Conservation (phyloP, 1,140 invertebrate genomes). For the Plectrocnemia conspersa region DNA sequence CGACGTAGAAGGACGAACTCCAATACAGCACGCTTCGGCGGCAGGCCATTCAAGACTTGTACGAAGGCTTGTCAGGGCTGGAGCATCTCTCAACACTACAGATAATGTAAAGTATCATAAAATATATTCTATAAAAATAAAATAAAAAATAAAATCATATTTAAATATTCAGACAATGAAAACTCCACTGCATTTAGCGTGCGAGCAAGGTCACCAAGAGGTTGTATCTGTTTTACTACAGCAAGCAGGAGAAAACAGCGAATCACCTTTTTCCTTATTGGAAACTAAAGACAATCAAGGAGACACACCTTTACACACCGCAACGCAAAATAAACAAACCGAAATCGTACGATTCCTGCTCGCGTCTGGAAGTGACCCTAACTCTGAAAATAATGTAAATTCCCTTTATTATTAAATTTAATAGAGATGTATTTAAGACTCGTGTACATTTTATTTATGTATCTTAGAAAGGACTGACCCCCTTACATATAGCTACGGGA, state of each 20-base stretch:
- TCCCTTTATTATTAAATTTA: neutral
- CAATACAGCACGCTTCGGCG: constrained; percentile 69
- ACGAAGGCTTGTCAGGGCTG: constrained; percentile 63
- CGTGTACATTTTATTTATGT: neutral
- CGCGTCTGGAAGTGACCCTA: constrained; percentile 55
- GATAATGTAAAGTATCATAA: constrained; percentile 53
- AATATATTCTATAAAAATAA: neutral
- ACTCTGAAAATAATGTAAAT: constrained; percentile 54
- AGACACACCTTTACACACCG: constrained; percentile 75
- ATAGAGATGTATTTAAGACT: neutral
- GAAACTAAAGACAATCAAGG: constrained; percentile 67
- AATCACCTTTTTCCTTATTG: constrained; percentile 54
- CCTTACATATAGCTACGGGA: constrained; percentile 69
- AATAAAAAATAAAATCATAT: neutral
- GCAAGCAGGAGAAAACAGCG: constrained; percentile 58
- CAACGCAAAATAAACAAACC: constrained; percentile 73
- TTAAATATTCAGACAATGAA: constrained; percentile 36
- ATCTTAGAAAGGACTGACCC: constrained; percentile 65
- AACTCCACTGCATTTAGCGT: constrained; percentile 69
- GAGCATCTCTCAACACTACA: constrained; percentile 60
- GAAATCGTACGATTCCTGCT: constrained; percentile 67
- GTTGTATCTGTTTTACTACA: constrained; percentile 2
- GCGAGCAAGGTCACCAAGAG: constrained; percentile 65
- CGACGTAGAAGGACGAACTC: constrained; percentile 62
- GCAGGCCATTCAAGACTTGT: constrained; percentile 69